Percentiles rank a stretch among this genome's conserved stretches.
Evolutionary conservation across 2,888 invertebrate genomes (phyloP).

Genomic region (Odontothrips loti): DNA sequence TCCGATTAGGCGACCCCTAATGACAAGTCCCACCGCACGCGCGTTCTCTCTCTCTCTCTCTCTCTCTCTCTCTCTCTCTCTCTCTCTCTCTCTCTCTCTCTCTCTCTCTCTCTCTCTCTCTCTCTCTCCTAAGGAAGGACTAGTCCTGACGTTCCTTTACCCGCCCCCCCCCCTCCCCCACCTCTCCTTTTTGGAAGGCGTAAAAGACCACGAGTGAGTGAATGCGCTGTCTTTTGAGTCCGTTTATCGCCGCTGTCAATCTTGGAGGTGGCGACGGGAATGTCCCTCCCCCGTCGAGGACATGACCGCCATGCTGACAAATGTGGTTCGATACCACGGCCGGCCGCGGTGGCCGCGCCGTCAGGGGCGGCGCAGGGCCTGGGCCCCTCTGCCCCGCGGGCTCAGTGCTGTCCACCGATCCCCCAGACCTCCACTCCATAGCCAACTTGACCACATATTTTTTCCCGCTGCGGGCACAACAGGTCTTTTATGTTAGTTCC

Average conservation of each 20-base stretch:
- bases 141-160: neutral
- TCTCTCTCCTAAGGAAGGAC: too few relatives aligned
- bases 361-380: neutral
- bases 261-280: conserved; percentile 18
- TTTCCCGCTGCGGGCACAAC: too few relatives aligned
- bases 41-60: neutral
- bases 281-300: neutral
- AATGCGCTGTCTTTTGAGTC: neutral
- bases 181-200: neutral
- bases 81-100: neutral
- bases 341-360: too few relatives aligned
- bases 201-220: neutral
- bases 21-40: conserved; percentile 14
- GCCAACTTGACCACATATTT: too few relatives aligned
- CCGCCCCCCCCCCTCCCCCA: too few relatives aligned
- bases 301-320: neutral
- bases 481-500: too few relatives aligned
- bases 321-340: neutral
- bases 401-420: neutral
- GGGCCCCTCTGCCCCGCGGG: neutral
- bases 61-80: neutral
- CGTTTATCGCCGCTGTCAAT: conserved; percentile 16
- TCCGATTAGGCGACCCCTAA: conserved; percentile 12
- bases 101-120: neutral
- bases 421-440: too few relatives aligned